Percentiles rank a stretch among this genome's conserved stretches.
phyloP scores from a whole-genome alignment of 2,888 invertebrate genomes.

The Fragum whitleyi region DNA sequence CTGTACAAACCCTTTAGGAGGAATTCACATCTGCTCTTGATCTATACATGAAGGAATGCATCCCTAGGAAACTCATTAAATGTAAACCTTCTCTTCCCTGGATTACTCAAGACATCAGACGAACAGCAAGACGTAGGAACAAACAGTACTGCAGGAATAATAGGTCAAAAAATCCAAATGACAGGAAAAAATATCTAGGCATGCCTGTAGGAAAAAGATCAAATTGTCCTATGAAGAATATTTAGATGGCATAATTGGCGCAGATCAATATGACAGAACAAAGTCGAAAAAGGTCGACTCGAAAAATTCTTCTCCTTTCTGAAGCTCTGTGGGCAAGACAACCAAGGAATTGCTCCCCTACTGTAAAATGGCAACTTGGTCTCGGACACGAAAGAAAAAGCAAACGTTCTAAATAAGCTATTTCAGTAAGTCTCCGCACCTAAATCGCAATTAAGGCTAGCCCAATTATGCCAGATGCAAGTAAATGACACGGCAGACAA shows the following conservation, averaged over 20 bases:
- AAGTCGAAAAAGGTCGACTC: background rate
- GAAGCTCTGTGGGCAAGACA: slow-evolving; percentile 12
- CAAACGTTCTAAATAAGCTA: too few species aligned
- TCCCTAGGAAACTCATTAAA: background rate
- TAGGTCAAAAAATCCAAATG: background rate
- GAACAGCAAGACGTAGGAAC: background rate
- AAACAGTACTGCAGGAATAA: background rate
- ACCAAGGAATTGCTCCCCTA: background rate
- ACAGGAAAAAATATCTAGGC: background rate
- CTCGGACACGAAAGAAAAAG: too few species aligned
- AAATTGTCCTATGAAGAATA: background rate
- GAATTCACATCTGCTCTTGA: background rate
- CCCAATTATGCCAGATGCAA: too few species aligned
- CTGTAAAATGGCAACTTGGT: background rate
- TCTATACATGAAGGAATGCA: background rate
- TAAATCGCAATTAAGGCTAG: background rate
- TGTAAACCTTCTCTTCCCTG: slow-evolving; percentile 13
- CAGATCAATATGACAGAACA: background rate
- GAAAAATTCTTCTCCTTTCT: slow-evolving; percentile 2
- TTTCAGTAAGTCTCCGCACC: slow-evolving; percentile 6
- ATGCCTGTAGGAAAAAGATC: background rate
- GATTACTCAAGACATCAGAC: too few species aligned
- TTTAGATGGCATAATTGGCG: slow-evolving; percentile 15
- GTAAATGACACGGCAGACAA: too few species aligned
- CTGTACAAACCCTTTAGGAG: background rate